A percentile compares a stretch with the other conserved stretches of the same genome.
phyloP scores from a whole-genome alignment of 2,888 invertebrate genomes.

The Xestia xanthographa region DNA sequence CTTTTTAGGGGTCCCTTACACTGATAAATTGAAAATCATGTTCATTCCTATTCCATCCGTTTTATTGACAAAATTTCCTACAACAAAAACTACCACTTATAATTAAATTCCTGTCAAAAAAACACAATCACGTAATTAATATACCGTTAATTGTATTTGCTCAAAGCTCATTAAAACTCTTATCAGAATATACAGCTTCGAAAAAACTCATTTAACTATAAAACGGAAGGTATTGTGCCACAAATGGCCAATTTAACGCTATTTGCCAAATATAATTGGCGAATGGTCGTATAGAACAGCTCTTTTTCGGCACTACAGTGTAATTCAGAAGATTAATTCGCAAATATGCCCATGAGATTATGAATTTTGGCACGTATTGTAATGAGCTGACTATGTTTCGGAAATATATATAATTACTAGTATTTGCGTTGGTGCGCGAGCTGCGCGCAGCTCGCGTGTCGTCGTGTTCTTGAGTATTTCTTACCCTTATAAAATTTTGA shows the following conservation, averaged over 20 bases:
- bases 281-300: slow-evolving; percentile 77
- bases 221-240: slow-evolving; percentile 82
- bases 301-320: slow-evolving; percentile 78
- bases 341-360: slow-evolving; percentile 81
- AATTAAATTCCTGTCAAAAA: neutral
- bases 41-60: neutral
- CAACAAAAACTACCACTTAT: neutral
- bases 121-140: slow-evolving; percentile 19
- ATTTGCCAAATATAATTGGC: slow-evolving; percentile 85
- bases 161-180: slow-evolving; percentile 52
- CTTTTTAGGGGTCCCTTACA: neutral
- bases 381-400: slow-evolving; percentile 44
- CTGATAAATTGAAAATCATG: neutral
- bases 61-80: neutral
- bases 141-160: slow-evolving; percentile 30
- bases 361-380: slow-evolving; percentile 81
- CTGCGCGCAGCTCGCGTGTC: too few species aligned
- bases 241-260: slow-evolving; percentile 86
- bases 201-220: slow-evolving; percentile 77
- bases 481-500: too few species aligned
- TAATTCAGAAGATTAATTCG: slow-evolving; percentile 84
- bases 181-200: slow-evolving; percentile 56
- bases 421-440: too few species aligned
- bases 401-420: too few species aligned
- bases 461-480: too few species aligned